These are phyloP conservation scores for Xylocopa sonorina DNA, from an alignment of 1,140 invertebrate genomes.

Conservation along the genomic window DNA sequence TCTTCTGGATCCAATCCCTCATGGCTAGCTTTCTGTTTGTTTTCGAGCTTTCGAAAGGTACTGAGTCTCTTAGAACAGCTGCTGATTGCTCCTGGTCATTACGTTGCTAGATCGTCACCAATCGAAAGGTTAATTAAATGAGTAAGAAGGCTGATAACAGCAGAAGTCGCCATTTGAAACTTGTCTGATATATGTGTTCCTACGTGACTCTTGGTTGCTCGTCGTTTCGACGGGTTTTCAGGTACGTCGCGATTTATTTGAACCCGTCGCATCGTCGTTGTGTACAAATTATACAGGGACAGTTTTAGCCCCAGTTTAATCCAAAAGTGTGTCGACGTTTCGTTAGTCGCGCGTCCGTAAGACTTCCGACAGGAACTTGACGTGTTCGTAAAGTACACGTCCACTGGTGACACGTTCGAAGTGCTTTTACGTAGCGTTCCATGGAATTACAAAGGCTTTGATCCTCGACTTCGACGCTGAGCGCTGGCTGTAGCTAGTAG, in stretches of 20 bases:
- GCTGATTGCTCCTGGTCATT: constrained; percentile 56
- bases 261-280: constrained; percentile 10
- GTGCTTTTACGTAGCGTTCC: constrained; percentile 43
- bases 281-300: too few species aligned
- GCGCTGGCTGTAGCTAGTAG: constrained; percentile 7
- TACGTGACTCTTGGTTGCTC: constrained; percentile 1
- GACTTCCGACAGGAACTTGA: neutral
- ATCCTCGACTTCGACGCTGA: constrained; percentile 54
- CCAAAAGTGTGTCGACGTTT: constrained; percentile 9
- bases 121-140: constrained; percentile 73
- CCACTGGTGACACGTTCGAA: constrained; percentile 34
- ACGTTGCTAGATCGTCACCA: constrained; percentile 62
- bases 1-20: neutral
- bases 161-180: neutral
- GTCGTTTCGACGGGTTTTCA: constrained; percentile 34
- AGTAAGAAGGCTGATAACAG: constrained; percentile 46
- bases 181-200: neutral
- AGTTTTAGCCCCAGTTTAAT: neutral
- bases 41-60: constrained; percentile 41
- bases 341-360: neutral
- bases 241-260: constrained; percentile 35
- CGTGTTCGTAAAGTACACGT: constrained; percentile 8
- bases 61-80: neutral
- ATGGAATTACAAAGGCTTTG: constrained; percentile 65
- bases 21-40: neutral